phyloP scores from a whole-genome alignment of 2,888 invertebrate genomes.

The Nephrotoma appendiculata region DNA sequence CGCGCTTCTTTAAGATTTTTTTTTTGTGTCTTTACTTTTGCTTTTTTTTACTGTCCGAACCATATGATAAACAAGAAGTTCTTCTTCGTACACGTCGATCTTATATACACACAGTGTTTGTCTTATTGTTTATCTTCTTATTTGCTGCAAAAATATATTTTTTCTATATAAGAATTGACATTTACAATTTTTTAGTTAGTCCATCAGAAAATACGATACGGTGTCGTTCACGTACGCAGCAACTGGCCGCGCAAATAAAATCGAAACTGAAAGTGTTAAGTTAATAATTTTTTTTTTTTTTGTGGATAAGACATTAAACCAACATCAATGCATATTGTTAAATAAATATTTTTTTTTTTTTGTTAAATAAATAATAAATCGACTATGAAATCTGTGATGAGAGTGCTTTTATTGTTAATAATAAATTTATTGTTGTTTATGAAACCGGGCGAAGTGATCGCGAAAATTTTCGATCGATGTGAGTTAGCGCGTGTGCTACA shows the following conservation, averaged over 20 bases:
- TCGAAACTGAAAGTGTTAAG: background rate
- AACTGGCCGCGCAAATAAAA: background rate
- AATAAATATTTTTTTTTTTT: background rate
- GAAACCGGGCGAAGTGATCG: background rate
- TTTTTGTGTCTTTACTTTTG: background rate
- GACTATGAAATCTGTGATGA: constrained; percentile 33
- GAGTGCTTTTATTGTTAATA: constrained; percentile 35
- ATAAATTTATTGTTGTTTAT: constrained; percentile 21
- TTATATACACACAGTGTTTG: background rate
- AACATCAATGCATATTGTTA: background rate
- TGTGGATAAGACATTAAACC: background rate
- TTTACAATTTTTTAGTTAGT: background rate
- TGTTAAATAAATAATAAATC: background rate
- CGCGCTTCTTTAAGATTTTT: background rate
- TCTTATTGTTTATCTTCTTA: background rate
- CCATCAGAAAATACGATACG: background rate
- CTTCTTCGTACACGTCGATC: background rate
- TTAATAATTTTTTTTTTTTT: background rate
- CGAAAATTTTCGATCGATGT: constrained; percentile 40
- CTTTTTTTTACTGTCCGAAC: background rate
- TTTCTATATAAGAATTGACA: background rate
- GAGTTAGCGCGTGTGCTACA: constrained; percentile 49
- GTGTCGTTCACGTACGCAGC: background rate
- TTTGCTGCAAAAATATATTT: background rate
- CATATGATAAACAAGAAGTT: background rate